These are phyloP conservation scores for Epinotia ramella DNA, from an alignment of 2,888 invertebrate species.

Conservation along the genomic window DNA sequence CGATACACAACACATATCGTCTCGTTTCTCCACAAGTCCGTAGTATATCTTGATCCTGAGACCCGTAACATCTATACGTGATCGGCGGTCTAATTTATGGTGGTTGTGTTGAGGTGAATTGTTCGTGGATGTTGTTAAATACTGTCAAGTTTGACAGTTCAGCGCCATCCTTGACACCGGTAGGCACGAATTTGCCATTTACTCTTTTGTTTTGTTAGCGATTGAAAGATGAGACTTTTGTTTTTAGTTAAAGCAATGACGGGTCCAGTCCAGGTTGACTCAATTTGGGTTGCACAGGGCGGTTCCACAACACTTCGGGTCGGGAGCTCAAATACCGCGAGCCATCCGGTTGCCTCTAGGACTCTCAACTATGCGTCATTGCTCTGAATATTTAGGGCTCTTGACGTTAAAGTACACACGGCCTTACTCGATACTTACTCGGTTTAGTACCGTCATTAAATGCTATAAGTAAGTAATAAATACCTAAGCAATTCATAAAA, in stretches of 20 bases:
- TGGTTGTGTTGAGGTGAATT: not conserved
- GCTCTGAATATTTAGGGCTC: not conserved
- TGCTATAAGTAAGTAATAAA: not conserved
- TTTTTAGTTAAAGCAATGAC: not conserved
- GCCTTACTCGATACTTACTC: not conserved
- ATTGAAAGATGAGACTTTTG: slow-evolving; percentile 31
- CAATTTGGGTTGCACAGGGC: too few species aligned
- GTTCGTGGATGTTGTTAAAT: not conserved
- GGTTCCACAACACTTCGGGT: too few species aligned
- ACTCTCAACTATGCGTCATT: too few species aligned
- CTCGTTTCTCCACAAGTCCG: not conserved
- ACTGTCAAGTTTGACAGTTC: slow-evolving; percentile 22
- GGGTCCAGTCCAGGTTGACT: too few species aligned
- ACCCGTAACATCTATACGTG: not conserved
- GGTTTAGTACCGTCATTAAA: not conserved
- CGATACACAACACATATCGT: not conserved
- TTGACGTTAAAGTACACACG: slow-evolving; percentile 4
- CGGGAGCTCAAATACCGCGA: too few species aligned
- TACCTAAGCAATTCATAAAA: not conserved
- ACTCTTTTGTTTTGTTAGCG: slow-evolving; percentile 36
- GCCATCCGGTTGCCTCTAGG: too few species aligned
- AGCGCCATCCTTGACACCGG: slow-evolving; percentile 36
- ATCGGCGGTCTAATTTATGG: not conserved
- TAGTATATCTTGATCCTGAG: not conserved
- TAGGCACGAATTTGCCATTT: slow-evolving; percentile 34